Base-by-base conservation (phyloP, 2,797 vertebrate genomes). In the Rhinoraja longicauda region DNA sequence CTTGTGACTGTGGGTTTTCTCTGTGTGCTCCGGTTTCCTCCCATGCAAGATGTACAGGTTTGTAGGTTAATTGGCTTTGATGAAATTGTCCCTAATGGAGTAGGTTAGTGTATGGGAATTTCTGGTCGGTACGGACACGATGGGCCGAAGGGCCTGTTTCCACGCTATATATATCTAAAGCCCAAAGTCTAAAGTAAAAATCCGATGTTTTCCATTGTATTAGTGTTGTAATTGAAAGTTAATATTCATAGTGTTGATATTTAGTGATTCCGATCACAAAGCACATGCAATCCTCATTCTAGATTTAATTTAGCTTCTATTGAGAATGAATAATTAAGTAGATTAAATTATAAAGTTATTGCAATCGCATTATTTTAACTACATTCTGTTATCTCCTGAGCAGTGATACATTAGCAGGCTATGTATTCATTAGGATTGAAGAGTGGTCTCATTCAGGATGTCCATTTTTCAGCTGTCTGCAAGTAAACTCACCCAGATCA, bases 401-500 rank as follows among this genome's bases (percentile, higher is more conserved):
- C 57, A 84, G 45, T 82, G 81, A 57, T 29, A 59, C 2, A 29
- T 57, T 59, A 57, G 53, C 81, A 84, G 45, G 8, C 45, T 8
- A 17, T 88, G n/a, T 32, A 36, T 10, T 88, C 84, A 67, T 32
- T n/a, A 67, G 59, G 59, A 88, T 19, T 88, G n/a, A 88, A 64
- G 15, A 88, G 64, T 6, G n/a, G 17, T 5, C 59, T 88, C 21
- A 32, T 59, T 59, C 21, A 19, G 6, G 88, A 21, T 62, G 8
- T 88, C 29, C 8, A 29, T 88, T 64, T 88, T 64, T 88, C 15
- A 88, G 15, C n/a, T 36, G 59, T 88, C 59, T 88, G 15, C 84
- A 86, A 62, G 84, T n/a, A 73, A 72, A 91, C 90, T 91, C 39
- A 91, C 90, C 90, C 12, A 91, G 70, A 39, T 91, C 90, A 73